Evolutionary conservation across 1,140 invertebrate genomes (phyloP), one percentile per base, ranked within the genome.

Genomic region (Neodiprion fabricii): DNA sequence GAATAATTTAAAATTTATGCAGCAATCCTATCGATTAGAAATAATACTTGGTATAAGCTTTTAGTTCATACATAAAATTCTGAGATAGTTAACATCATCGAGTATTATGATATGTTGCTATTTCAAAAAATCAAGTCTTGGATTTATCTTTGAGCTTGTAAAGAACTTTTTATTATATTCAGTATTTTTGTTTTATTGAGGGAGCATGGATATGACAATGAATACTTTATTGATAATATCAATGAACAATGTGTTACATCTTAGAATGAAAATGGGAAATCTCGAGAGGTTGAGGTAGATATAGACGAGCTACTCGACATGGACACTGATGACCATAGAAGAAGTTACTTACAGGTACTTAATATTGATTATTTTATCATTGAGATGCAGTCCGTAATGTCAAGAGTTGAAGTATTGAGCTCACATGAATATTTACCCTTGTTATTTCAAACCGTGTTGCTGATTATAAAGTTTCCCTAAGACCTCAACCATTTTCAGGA

Each of bases 261-360:
- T 70, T 83, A 92, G 91, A 90, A 90, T 82, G 90, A 90, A 71
- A 88, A 84, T 79, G 87, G 85, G 61, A 91, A 89, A 82, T 89
- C 88, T 80, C 90, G 92, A 83, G 95, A 97, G 87, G 95, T 97
- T 72, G 96, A 97, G 88, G 95, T 97, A 75, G 96, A 98, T 87
- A 94, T 98, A 82, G 96, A 98, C 89, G 96, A 98, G 91, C 91
- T 97, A 67, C 90, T 97, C 77, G 96, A 98, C 86, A 95, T 97
- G 93, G 96, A 97, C 85, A 94, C 92, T 83, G 96, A 97, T 85
- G 93, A 94, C 72, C 92, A 93, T 79, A 92, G 96, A 85, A 92
- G 94, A 86, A 91, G 91, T 86, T 96, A 96, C 91, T 91, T 97
- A 84, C 91, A 93, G 90, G 95, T 96, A 89, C 87, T 89, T 89